These are phyloP conservation scores for Zoanthus gigantus DNA, from an alignment of 92 coral and sea anemone species.

Conservation along the genomic window DNA sequence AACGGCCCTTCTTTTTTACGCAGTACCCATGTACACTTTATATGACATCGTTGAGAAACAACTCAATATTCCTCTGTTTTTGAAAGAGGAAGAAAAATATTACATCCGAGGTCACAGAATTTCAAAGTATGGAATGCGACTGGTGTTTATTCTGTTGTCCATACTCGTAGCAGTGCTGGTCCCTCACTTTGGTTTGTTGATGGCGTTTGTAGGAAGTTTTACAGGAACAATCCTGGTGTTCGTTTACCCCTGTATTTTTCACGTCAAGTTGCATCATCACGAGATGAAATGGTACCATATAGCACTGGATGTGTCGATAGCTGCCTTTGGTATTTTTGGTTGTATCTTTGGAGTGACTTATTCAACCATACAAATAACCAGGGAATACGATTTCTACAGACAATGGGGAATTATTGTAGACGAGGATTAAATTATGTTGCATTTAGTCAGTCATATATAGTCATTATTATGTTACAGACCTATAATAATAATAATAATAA, in stretches of 20 bases:
- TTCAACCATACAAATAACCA: slow-evolving; percentile 86
- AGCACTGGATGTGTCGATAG: slow-evolving; percentile 67
- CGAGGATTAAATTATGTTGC: slow-evolving; percentile 48
- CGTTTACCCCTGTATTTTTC: slow-evolving; percentile 89
- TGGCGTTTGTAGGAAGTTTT: slow-evolving; percentile 93
- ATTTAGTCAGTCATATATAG: not conserved
- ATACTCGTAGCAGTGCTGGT: slow-evolving; percentile 90
- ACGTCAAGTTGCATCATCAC: slow-evolving; percentile 79
- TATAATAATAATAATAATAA: no score
- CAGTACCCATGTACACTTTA: slow-evolving; percentile 89
- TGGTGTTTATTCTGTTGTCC: slow-evolving; percentile 76
- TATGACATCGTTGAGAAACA: slow-evolving; percentile 90
- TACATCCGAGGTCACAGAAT: slow-evolving; percentile 63
- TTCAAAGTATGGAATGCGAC: slow-evolving; percentile 76
- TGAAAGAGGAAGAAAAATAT: slow-evolving; percentile 73
- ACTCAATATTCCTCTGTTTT: slow-evolving; percentile 80
- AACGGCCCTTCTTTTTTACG: slow-evolving; percentile 87
- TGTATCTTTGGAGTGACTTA: slow-evolving; percentile 79
- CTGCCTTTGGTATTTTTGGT: slow-evolving; percentile 75
- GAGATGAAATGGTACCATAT: slow-evolving; percentile 85
- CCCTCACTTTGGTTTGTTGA: slow-evolving; percentile 88
- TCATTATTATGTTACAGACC: not conserved
- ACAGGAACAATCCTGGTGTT: slow-evolving; percentile 89
- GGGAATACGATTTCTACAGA: slow-evolving; percentile 86
- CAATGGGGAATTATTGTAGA: slow-evolving; percentile 95